These are phyloP conservation scores for Rhamnusium bicolor DNA, from an alignment of 2,888 invertebrate species.

Conservation along the genomic window DNA sequence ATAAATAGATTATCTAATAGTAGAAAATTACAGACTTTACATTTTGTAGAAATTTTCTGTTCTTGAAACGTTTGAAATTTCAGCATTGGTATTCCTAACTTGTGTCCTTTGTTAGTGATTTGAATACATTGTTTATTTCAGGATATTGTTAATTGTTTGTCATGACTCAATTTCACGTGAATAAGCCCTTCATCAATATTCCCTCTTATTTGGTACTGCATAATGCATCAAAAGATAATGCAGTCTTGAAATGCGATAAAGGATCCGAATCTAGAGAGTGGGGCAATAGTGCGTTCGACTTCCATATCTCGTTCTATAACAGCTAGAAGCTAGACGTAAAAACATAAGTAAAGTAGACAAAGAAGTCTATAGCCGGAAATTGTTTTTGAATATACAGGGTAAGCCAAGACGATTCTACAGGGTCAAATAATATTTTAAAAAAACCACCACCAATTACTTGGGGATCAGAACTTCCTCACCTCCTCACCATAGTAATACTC, in stretches of 20 bases:
- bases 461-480: too few species aligned
- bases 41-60: background rate
- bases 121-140: background rate
- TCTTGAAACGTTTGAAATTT: background rate
- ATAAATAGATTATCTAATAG: background rate
- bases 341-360: too few species aligned
- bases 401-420: too few species aligned
- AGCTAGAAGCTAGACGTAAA: too few species aligned
- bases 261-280: too few species aligned
- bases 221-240: background rate
- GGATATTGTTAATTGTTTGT: background rate
- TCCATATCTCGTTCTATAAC: too few species aligned
- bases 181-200: background rate
- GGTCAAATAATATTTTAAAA: too few species aligned
- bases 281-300: too few species aligned
- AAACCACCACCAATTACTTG: too few species aligned
- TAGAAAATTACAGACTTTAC: background rate
- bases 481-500: too few species aligned
- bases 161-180: background rate
- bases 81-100: background rate
- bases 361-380: too few species aligned
- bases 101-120: background rate
- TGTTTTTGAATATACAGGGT: too few species aligned
- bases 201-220: background rate
- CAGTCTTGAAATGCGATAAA: background rate